These are phyloP conservation scores for Brachionus rubens DNA, from an alignment of 1,140 invertebrate species.

Conservation along the genomic window DNA sequence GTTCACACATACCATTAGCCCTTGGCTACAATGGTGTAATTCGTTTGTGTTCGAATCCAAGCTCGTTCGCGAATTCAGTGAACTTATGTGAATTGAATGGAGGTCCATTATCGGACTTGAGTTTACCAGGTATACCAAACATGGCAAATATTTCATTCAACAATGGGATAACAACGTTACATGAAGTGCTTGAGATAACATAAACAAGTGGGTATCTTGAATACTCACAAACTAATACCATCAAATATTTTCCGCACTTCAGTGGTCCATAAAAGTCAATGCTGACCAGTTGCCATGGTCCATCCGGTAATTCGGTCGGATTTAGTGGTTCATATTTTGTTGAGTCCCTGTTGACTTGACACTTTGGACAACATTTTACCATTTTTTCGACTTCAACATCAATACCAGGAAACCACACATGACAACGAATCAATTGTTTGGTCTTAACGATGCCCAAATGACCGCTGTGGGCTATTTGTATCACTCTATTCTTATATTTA, in stretches of 20 bases:
- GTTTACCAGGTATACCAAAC: constrained; percentile 45
- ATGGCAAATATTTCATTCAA: constrained; percentile 47
- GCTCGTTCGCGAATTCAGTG: constrained; percentile 37
- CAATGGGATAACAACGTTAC: constrained; percentile 38
- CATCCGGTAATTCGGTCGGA: constrained; percentile 48
- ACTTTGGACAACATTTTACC: constrained; percentile 47
- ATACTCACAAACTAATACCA: constrained; percentile 52
- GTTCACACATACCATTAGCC: constrained; percentile 47
- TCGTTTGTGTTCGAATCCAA: constrained; percentile 44
- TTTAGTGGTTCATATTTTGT: constrained; percentile 48
- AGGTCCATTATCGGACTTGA: constrained; percentile 48
- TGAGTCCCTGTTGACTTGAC: constrained; percentile 48
- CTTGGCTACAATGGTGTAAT: constrained; percentile 47
- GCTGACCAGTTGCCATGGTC: constrained; percentile 49
- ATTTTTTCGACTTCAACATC: constrained; percentile 47
- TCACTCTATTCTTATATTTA: constrained; percentile 41
- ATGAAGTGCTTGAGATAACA: constrained; percentile 46
- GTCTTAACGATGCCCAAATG: constrained; percentile 49
- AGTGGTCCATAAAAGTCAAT: constrained; percentile 52
- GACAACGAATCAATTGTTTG: constrained; percentile 48
- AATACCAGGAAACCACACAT: constrained; percentile 48
- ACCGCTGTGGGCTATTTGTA: constrained; percentile 47
- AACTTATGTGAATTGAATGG: constrained; percentile 47
- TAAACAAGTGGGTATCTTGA: constrained; percentile 52
- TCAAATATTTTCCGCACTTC: constrained; percentile 49